Evolutionary conservation across 2,888 invertebrate genomes (phyloP).

Genomic region (Agriotes lineatus): DNA sequence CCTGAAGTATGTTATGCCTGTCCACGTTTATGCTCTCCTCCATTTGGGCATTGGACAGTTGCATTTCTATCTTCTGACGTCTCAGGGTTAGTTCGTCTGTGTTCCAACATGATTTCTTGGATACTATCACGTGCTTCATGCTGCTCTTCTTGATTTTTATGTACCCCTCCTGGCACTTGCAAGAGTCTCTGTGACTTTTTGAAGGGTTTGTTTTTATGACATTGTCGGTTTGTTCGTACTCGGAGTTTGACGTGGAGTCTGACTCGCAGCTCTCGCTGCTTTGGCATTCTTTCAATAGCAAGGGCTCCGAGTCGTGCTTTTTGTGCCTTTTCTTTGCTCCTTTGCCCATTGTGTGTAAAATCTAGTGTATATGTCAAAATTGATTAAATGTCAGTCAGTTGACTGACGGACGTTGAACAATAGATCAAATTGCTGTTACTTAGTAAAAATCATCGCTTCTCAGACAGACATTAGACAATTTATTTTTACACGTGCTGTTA

Average conservation of each 20-base stretch:
- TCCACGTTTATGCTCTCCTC: conserved; percentile 43
- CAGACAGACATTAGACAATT: too few relatives aligned
- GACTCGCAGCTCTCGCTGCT: conserved; percentile 10
- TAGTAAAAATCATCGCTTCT: too few relatives aligned
- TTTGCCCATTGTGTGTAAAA: not conserved
- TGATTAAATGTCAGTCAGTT: not conserved
- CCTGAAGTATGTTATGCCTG: conserved; percentile 34
- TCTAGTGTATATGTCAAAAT: not conserved
- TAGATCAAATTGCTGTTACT: too few relatives aligned
- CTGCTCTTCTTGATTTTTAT: conserved; percentile 40
- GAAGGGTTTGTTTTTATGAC: too few relatives aligned
- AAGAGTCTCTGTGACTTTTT: conserved; percentile 8
- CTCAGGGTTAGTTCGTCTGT: conserved; percentile 36
- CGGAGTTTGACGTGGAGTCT: conserved; percentile 6
- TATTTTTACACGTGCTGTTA: too few relatives aligned
- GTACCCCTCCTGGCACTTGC: conserved; percentile 37
- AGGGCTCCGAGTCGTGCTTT: not conserved
- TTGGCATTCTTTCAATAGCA: not conserved
- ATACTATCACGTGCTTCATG: conserved; percentile 29
- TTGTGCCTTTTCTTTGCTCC: not conserved
- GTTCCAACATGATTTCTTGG: conserved; percentile 34
- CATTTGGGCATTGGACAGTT: conserved; percentile 43
- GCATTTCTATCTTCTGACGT: conserved; percentile 45
- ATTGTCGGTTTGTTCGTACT: not conserved
- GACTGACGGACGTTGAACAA: too few relatives aligned